These are phyloP conservation scores for Pipistrellus kuhlii DNA, from an alignment of 2,797 vertebrate genomes.

Conservation along the genomic window DNA sequence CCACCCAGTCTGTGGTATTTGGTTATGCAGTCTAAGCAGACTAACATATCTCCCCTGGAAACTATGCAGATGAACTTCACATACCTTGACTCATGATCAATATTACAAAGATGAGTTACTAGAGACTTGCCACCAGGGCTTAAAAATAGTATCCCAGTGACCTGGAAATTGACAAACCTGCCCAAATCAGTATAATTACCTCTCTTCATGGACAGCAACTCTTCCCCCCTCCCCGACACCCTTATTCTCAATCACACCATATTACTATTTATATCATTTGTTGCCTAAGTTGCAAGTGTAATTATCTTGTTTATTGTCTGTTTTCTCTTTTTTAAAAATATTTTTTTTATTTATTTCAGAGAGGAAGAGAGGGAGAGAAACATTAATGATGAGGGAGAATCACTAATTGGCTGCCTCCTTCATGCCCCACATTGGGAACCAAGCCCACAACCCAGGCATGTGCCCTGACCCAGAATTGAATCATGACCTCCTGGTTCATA, in stretches of 20 bases:
- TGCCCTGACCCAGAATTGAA: no score
- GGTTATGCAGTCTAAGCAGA: background rate
- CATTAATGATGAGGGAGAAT: no score
- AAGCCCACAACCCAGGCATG: no score
- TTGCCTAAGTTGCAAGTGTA: fast-evolving
- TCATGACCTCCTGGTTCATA: no score
- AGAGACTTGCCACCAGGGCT: background rate
- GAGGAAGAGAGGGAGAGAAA: no score
- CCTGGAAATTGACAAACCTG: background rate
- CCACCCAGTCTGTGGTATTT: background rate
- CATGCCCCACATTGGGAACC: no score
- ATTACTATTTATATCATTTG: background rate
- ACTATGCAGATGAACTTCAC: background rate
- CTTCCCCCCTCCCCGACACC: background rate
- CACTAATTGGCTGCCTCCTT: no score
- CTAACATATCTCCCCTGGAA: background rate
- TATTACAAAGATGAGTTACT: background rate
- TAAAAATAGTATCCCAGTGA: background rate
- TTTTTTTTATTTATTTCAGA: no score
- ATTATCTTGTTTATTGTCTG: background rate
- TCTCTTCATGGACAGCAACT: fast-evolving
- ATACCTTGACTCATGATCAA: background rate
- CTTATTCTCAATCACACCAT: background rate
- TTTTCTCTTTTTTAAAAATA: background rate
- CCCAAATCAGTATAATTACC: background rate